These are phyloP conservation scores for Varanus komodoensis DNA, from an alignment of 2,113 vertebrate genomes.

Conservation along the genomic window DNA sequence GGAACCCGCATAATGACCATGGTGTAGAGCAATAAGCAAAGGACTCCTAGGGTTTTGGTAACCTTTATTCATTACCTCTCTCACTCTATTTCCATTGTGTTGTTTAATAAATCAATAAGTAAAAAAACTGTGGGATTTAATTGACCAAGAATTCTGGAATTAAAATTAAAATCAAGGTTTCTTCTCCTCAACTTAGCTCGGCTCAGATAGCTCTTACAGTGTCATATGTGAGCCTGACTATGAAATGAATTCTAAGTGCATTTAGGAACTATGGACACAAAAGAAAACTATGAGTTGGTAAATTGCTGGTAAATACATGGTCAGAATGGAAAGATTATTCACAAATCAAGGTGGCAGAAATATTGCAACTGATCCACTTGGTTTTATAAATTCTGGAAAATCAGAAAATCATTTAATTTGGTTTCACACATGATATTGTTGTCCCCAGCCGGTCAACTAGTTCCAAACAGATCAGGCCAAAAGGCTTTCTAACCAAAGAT, in stretches of 20 bases:
- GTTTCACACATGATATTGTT: not conserved
- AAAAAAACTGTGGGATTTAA: not conserved
- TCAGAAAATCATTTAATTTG: not conserved
- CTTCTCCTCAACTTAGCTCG: not conserved
- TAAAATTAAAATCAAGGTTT: not conserved
- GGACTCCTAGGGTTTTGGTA: not conserved
- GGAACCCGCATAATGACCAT: no score
- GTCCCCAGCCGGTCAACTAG: no score
- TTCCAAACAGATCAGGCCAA: no score
- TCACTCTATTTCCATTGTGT: not conserved
- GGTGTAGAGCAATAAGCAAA: not conserved
- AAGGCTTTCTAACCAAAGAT: no score
- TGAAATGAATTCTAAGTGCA: not conserved
- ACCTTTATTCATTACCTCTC: not conserved
- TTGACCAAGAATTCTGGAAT: not conserved
- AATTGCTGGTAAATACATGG: not conserved
- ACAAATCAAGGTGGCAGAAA: not conserved
- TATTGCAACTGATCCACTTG: not conserved
- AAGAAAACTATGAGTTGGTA: not conserved
- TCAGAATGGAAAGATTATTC: not conserved
- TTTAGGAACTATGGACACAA: not conserved
- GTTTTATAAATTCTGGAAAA: not conserved
- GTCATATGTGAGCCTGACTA: not conserved
- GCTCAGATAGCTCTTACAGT: not conserved
- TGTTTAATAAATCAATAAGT: not conserved